These are phyloP conservation scores for Rhynchonycteris naso DNA, from an alignment of 2,797 vertebrate genomes.

Conservation along the genomic window DNA sequence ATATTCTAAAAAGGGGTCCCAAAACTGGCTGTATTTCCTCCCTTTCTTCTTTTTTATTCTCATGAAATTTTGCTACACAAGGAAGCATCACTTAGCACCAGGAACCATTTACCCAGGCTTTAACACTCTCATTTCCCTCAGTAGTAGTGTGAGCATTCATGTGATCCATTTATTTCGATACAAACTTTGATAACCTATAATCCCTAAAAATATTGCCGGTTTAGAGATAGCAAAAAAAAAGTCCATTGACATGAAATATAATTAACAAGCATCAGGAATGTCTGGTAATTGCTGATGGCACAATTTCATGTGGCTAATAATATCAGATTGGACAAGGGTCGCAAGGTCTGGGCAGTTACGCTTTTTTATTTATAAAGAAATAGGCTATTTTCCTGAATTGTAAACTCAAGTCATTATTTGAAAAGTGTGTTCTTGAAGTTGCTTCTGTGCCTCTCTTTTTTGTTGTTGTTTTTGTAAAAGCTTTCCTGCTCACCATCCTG, in stretches of 20 bases:
- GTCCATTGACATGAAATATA: neutral
- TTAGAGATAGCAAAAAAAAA: neutral
- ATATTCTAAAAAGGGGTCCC: neutral
- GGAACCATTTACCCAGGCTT: neutral
- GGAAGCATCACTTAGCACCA: neutral
- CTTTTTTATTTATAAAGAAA: neutral
- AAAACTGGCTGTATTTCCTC: neutral
- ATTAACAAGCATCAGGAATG: neutral
- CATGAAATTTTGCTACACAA: neutral
- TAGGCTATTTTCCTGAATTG: slow-evolving; percentile 47
- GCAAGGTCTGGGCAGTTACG: neutral
- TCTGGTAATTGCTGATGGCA: neutral
- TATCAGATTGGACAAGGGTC: neutral
- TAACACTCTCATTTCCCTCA: neutral
- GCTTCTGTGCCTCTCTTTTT: neutral
- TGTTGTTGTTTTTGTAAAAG: neutral
- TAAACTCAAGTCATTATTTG: slow-evolving; percentile 49
- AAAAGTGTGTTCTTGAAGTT: slow-evolving; percentile 61
- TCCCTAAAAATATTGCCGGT: slow-evolving; percentile 4
- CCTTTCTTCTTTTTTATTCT: slow-evolving; percentile 4
- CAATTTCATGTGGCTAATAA: neutral
- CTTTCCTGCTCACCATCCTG: slow-evolving; percentile 45
- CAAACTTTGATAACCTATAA: neutral
- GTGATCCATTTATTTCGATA: neutral
- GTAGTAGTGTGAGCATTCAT: neutral